These are phyloP conservation scores for Microchirus variegatus DNA, from an alignment of 2,797 vertebrate genomes.

Conservation along the genomic window DNA sequence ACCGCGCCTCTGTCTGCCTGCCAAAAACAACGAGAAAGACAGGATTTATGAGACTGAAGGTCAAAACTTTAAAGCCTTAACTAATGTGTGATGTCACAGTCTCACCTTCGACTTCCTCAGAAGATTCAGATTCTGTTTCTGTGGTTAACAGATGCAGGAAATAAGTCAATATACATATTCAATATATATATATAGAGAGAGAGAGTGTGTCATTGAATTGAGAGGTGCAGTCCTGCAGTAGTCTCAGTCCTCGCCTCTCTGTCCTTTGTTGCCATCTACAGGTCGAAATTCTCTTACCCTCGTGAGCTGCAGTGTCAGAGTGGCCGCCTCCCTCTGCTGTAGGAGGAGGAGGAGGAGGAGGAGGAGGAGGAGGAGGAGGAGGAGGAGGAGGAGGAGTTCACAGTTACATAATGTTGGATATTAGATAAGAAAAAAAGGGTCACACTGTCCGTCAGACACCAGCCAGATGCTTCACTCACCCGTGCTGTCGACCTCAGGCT, in stretches of 20 bases:
- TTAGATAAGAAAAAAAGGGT: constrained; percentile 14
- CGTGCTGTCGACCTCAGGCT: constrained; percentile 20
- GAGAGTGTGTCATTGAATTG: neutral
- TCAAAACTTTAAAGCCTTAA: neutral
- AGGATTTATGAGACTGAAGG: constrained; percentile 1
- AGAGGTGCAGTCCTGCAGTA: neutral
- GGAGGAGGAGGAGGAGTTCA: constrained; percentile 14
- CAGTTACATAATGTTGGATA: constrained; percentile 33
- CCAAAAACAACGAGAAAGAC: constrained; percentile 3
- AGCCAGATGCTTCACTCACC: constrained; percentile 41
- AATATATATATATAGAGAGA: neutral
- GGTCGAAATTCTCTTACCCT: constrained; percentile 49
- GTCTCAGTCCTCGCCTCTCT: neutral
- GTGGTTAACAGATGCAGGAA: constrained; percentile 8
- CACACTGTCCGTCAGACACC: neutral
- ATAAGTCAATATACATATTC: neutral
- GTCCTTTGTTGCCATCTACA: constrained; percentile 50
- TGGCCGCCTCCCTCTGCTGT: constrained; percentile 47
- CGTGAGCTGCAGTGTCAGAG: constrained; percentile 37
- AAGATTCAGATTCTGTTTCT: constrained; percentile 63
- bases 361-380: constrained; percentile 1
- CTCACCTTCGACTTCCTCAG: constrained; percentile 65
- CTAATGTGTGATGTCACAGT: neutral
- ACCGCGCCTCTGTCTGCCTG: constrained; percentile 63
- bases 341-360: too few species aligned